Evolutionary conservation across 2,113 vertebrate species (phyloP), one percentile per base, ranked within the genome.

Genomic region (Leptocoma aspasia): DNA sequence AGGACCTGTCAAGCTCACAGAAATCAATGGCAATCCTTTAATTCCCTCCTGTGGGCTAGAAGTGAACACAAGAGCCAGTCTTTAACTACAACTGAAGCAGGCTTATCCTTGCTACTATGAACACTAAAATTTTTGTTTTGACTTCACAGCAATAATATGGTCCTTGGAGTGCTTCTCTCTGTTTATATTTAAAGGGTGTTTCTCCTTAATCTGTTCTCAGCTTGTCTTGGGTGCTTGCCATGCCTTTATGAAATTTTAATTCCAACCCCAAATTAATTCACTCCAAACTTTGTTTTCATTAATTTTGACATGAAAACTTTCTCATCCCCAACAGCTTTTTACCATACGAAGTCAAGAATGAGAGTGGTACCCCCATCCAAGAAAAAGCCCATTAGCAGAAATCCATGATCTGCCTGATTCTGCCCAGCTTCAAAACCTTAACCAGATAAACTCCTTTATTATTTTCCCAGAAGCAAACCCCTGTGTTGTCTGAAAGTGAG

Each of bases 111-210:
- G 69, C 60, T 84, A 37, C 77, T 72, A 17, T 0, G 41, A 88
- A 95, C 47, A 96, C 72, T 33, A 18, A 52, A 45, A 70, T 60
- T 60, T 53, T 68, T 86, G 69, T 75, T 91, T 91, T 80, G 80
- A 60, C 45, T 64, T 44, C 59, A 57, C n/a, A 50, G 92, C 80
- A 92, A 76, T 53, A 68, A 90, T 73, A 84, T 37, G 35, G 57
- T 41, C 82, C 75, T 91, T 93, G 82, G 56, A 94, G 63, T 52
- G 39, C 76, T 94, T 71, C 79, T 82, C 86, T 85, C 82, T 94
- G 95, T 91, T 96, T 89, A 89, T 91, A 79, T 64, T 94, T 96
- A 87, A 90, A 84, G 76, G 44, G 30, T 7, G 90, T 94, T 95
- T 68, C 17, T 41, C 63, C 63, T 61, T 54, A 73, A 71, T 54